Percentiles rank a stretch among this genome's conserved stretches.
Conservation (phyloP, 1,140 invertebrate genomes). For the Latrodectus geometricus region DNA sequence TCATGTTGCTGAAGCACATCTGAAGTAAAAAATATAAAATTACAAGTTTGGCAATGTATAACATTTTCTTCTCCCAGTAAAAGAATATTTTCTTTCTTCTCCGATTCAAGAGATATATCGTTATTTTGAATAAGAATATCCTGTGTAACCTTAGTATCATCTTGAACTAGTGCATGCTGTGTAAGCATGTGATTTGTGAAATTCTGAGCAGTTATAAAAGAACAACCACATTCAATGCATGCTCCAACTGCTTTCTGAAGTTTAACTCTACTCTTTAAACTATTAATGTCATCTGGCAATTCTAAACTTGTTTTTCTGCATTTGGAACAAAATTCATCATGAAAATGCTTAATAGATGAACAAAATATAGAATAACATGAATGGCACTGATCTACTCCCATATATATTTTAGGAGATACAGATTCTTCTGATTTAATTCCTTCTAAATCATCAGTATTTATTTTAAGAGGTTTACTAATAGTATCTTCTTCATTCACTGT, state of each 20-base stretch:
- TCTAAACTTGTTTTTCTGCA: background rate
- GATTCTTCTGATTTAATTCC: background rate
- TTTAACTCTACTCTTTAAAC: background rate
- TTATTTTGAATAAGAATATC: background rate
- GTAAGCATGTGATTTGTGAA: conserved; percentile 19
- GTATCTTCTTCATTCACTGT: background rate
- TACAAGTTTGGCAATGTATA: conserved; percentile 15
- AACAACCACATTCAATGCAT: conserved; percentile 2
- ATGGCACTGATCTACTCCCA: background rate
- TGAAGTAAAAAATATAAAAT: conserved; percentile 21
- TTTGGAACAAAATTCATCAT: conserved; percentile 14
- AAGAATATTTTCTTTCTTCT: background rate
- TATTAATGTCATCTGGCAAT: background rate
- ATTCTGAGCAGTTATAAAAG: background rate
- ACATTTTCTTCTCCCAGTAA: background rate
- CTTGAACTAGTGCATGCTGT: background rate
- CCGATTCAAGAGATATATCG: background rate
- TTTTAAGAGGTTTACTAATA: background rate
- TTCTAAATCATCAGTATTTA: background rate
- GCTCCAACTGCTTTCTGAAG: conserved; percentile 11
- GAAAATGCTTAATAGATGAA: background rate
- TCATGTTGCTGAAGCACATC: conserved; percentile 8
- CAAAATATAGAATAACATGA: background rate
- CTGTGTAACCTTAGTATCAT: background rate
- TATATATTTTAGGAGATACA: background rate